Conservation (phyloP, 2,888 invertebrate genomes). For the Cistogaster globosa region DNA sequence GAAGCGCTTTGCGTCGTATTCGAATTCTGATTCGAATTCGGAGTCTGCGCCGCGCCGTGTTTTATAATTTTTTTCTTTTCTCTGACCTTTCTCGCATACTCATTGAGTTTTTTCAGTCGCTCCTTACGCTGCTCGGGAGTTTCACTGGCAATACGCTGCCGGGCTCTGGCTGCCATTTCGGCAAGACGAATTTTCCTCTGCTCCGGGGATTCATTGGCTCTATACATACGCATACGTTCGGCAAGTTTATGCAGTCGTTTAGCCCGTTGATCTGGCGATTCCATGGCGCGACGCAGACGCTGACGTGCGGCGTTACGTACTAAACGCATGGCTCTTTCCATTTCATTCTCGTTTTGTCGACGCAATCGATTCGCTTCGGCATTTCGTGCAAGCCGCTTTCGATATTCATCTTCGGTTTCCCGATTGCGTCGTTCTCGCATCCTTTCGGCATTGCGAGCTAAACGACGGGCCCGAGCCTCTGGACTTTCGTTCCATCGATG, state of each 20-base stretch:
- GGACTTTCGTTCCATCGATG: slow-evolving; percentile 83
- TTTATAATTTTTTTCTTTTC: slow-evolving; percentile 82
- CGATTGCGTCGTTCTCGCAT: slow-evolving; percentile 83
- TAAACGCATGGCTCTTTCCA: slow-evolving; percentile 82
- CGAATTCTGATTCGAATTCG: slow-evolving; percentile 74
- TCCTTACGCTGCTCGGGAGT: slow-evolving; percentile 82
- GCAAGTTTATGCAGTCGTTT: slow-evolving; percentile 81
- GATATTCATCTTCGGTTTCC: slow-evolving; percentile 82
- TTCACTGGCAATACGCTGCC: slow-evolving; percentile 82
- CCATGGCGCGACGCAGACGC: slow-evolving; percentile 82
- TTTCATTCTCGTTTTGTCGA: slow-evolving; percentile 81
- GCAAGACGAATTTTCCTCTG: slow-evolving; percentile 81
- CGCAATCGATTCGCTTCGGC: slow-evolving; percentile 82
- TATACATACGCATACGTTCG: slow-evolving; percentile 82
- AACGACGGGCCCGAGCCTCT: slow-evolving; percentile 81
- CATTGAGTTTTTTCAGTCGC: slow-evolving; percentile 83
- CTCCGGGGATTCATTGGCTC: slow-evolving; percentile 82
- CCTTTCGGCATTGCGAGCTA: slow-evolving; percentile 83
- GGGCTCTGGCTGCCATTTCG: slow-evolving; percentile 82
- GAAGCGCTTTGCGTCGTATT: slow-evolving; percentile 76
- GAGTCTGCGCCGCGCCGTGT: slow-evolving; percentile 76
- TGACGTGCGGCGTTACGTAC: slow-evolving; percentile 83
- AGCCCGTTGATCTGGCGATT: slow-evolving; percentile 81
- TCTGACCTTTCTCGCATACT: slow-evolving; percentile 83
- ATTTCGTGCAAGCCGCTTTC: slow-evolving; percentile 81